Percentiles rank a stretch among this genome's conserved stretches.
Evolutionary conservation across 2,113 vertebrate species (phyloP).

Genomic region (Trematomus loennbergii): DNA sequence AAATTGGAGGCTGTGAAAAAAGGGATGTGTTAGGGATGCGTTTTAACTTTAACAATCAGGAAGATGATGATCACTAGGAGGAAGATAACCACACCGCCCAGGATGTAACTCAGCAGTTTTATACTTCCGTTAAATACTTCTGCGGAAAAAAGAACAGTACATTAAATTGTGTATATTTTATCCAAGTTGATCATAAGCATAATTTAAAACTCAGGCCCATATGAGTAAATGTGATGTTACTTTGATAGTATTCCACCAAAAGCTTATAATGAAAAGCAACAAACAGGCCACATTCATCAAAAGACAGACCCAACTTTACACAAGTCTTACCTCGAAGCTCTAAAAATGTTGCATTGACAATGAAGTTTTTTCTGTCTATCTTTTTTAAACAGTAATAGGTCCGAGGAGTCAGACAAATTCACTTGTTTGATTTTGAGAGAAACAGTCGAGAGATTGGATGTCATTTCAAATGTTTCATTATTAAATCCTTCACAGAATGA

Average conservation of each 20-base stretch:
- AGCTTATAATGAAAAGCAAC: not conserved
- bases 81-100: too few species aligned
- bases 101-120: too few species aligned
- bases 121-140: too few species aligned
- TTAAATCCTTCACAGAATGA: not conserved
- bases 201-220: too few species aligned
- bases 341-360: not conserved
- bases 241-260: not conserved
- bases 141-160: too few species aligned
- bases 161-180: too few species aligned
- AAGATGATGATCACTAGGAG: not conserved
- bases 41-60: not conserved
- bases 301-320: not conserved
- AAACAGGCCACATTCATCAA: not conserved
- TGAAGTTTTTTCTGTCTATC: rapidly evolving
- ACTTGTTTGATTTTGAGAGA: constrained; percentile 9
- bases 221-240: not conserved
- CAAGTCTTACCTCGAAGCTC: constrained; percentile 5
- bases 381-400: constrained; percentile 23
- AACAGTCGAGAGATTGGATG: not conserved
- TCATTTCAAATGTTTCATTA: constrained; percentile 1
- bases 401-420: not conserved
- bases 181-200: too few species aligned
- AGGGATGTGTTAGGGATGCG: not conserved
- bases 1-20: not conserved